phyloP scores from a whole-genome alignment of 1,140 invertebrate species.

The Megalopta genalis region DNA sequence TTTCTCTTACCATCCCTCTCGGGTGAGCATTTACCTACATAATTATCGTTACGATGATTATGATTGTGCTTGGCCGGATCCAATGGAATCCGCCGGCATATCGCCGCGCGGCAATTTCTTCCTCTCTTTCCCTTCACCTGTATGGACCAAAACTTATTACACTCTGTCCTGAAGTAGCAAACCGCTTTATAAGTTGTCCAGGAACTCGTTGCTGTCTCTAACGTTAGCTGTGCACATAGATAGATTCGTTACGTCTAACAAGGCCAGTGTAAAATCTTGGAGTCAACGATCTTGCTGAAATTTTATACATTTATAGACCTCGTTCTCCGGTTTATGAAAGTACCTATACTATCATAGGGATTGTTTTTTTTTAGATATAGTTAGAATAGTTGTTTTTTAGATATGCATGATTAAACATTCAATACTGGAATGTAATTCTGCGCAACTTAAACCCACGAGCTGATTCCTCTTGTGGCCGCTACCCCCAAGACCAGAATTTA shows the following conservation, averaged over 20 bases:
- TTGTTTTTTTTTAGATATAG: too few relatives aligned
- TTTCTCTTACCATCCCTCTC: background rate
- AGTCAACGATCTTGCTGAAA: too few relatives aligned
- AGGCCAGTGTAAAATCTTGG: too few relatives aligned
- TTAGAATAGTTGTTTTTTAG: too few relatives aligned
- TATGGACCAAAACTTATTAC: conserved; percentile 34
- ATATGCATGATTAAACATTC: too few relatives aligned
- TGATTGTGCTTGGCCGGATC: conserved; percentile 59
- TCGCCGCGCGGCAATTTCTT: conserved; percentile 58
- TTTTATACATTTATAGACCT: too few relatives aligned
- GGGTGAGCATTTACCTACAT: conserved; percentile 76
- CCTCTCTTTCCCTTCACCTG: background rate
- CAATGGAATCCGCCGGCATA: conserved; percentile 55
- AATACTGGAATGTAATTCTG: too few relatives aligned
- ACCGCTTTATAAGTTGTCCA: background rate
- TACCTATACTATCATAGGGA: too few relatives aligned
- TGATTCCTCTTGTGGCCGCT: too few relatives aligned
- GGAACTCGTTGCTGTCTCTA: conserved; percentile 26
- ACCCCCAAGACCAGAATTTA: too few relatives aligned
- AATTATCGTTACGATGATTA: conserved; percentile 79
- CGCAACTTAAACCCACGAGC: too few relatives aligned
- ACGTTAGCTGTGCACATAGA: background rate
- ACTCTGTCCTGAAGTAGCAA: background rate
- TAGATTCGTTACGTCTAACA: background rate
- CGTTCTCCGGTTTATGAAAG: too few relatives aligned